Evolutionary conservation across 2,797 vertebrate genomes (phyloP).

Genomic region (Gymnodraco acuticeps): DNA sequence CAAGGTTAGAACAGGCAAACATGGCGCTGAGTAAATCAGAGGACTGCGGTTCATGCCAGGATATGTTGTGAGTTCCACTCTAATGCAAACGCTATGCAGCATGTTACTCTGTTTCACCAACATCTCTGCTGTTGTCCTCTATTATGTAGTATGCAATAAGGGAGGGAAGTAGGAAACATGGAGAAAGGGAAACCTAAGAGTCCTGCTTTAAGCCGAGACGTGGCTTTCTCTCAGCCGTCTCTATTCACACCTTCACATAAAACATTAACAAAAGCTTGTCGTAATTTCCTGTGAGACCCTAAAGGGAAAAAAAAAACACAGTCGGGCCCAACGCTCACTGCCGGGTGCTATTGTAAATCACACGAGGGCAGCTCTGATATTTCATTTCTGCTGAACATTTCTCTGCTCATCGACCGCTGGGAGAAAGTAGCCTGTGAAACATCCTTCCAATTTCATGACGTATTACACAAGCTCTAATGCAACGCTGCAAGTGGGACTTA

Average conservation of each 20-base stretch:
- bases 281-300: conserved; percentile 77
- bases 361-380: conserved; percentile 63
- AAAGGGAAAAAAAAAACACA: conserved; percentile 32
- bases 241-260: conserved; percentile 61
- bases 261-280: conserved; percentile 61
- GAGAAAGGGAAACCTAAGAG: conserved; percentile 37
- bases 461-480: conserved; percentile 50
- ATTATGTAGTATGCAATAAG: conserved; percentile 48
- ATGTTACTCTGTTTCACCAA: conserved; percentile 52
- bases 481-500: conserved; percentile 36
- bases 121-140: conserved; percentile 53
- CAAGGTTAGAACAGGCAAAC: conserved; percentile 49
- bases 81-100: conserved; percentile 52
- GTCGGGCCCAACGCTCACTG: conserved; percentile 53
- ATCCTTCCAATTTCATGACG: conserved; percentile 59
- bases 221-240: conserved; percentile 42
- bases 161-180: conserved; percentile 29
- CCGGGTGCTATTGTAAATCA: conserved; percentile 66
- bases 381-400: conserved; percentile 74
- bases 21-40: conserved; percentile 53
- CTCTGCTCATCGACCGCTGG: conserved; percentile 66
- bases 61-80: conserved; percentile 50
- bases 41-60: conserved; percentile 38
- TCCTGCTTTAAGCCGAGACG: conserved; percentile 28
- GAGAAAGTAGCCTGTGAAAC: conserved; percentile 67